Percentiles rank a stretch among this genome's conserved stretches.
Evolutionary conservation across 2,113 vertebrate genomes (phyloP).

Genomic region (Actenoides hombroni): DNA sequence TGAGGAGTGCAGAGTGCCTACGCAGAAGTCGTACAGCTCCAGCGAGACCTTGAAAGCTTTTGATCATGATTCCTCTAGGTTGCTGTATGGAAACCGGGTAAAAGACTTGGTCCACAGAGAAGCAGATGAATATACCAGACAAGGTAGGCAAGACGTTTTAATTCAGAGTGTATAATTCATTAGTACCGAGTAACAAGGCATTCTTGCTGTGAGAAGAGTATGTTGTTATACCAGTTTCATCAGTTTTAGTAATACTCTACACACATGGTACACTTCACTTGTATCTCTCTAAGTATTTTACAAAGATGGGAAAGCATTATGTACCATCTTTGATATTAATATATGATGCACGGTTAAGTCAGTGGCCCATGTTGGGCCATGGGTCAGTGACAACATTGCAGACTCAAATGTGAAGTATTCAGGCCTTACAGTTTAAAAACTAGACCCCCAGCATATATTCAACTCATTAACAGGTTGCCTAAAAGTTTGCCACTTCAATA

Average conservation of each 20-base stretch:
- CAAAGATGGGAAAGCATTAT: not conserved
- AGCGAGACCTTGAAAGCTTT: slow-evolving; percentile 96
- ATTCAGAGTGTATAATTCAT: not conserved
- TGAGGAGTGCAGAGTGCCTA: slow-evolving; percentile 91
- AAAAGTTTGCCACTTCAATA: not conserved
- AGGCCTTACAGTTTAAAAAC: slow-evolving; percentile 24
- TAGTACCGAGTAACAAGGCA: not conserved
- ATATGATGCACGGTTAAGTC: not conserved
- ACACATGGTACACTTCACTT: not conserved
- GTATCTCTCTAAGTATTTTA: not conserved
- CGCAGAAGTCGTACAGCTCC: slow-evolving; percentile 97
- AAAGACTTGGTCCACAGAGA: slow-evolving; percentile 94
- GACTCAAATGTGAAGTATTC: not conserved
- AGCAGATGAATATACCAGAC: slow-evolving; percentile 85
- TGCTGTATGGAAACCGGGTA: slow-evolving; percentile 90
- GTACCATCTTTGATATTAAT: not conserved
- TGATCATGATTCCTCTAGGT: slow-evolving; percentile 91
- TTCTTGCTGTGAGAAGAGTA: not conserved
- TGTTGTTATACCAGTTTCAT: not conserved
- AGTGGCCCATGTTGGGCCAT: not conserved
- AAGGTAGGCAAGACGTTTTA: slow-evolving; percentile 80
- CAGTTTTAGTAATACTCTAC: not conserved
- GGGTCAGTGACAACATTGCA: not conserved
- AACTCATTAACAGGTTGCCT: not conserved
- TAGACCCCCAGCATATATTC: not conserved